Conservation (phyloP, 2,113 vertebrate species). For the Vulpes lagopus region DNA sequence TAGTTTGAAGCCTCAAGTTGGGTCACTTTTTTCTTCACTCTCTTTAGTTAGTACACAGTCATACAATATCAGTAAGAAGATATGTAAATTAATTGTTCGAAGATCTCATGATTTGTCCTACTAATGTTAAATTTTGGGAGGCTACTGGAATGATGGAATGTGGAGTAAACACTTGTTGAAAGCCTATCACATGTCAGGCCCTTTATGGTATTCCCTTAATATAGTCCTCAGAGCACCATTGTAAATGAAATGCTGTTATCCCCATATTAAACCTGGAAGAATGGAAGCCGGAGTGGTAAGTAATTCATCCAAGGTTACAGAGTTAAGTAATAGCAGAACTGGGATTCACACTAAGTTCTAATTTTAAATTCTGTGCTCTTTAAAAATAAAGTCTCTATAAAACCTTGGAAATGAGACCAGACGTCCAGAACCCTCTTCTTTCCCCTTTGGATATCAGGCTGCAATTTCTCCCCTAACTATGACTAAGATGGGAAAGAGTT, state of each 20-base stretch:
- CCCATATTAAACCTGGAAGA: not conserved
- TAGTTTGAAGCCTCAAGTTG: not conserved
- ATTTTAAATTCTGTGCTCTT: not conserved
- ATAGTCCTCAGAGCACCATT: not conserved
- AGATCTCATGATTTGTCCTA: not conserved
- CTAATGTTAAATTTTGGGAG: not conserved
- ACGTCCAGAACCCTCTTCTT: not conserved
- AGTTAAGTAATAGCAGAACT: not conserved
- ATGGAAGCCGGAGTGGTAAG: not conserved
- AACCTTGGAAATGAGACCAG: not conserved
- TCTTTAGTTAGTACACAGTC: not conserved
- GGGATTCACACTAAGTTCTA: not conserved
- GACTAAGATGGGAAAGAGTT: not conserved
- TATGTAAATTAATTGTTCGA: not conserved
- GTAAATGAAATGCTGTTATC: not conserved
- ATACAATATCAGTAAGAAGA: not conserved
- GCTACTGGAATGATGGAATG: not conserved
- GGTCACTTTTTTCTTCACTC: not conserved
- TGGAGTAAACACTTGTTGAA: not conserved
- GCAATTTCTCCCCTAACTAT: not conserved
- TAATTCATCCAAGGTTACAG: not conserved
- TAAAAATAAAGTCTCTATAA: not conserved
- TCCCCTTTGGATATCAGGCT: not conserved
- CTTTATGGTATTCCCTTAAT: not conserved
- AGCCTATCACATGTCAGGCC: not conserved